Evolutionary conservation across 2,888 invertebrate species (phyloP).

Genomic region (Ophion ventricosus): DNA sequence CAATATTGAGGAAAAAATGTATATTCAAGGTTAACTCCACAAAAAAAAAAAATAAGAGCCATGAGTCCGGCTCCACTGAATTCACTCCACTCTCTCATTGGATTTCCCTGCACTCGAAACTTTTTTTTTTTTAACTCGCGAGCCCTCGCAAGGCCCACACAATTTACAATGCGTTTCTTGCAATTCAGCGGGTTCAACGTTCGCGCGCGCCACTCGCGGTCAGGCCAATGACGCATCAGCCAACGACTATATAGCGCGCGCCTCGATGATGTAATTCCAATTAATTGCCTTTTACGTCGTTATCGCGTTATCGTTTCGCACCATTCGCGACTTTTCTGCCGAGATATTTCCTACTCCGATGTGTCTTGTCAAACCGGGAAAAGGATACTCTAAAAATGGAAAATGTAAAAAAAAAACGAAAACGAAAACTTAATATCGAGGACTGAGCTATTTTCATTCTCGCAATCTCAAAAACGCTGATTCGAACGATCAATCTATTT

Average conservation of each 20-base stretch:
- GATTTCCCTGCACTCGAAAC: no score
- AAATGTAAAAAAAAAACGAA: neutral
- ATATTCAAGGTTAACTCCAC: no score
- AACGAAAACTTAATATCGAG: neutral
- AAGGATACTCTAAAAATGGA: neutral
- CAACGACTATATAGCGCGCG: slow-evolving; percentile 31
- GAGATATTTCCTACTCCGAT: neutral
- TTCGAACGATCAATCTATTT: neutral
- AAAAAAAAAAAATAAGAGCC: no score
- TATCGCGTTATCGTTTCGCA: slow-evolving; percentile 5
- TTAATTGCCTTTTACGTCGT: slow-evolving; percentile 23
- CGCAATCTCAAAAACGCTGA: neutral
- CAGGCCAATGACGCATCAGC: slow-evolving; percentile 59
- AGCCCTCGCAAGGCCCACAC: slow-evolving; percentile 1
- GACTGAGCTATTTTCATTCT: neutral
- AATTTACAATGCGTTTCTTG: slow-evolving; percentile 42
- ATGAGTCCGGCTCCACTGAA: no score
- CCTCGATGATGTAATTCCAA: slow-evolving; percentile 56
- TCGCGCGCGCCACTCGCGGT: slow-evolving; percentile 59
- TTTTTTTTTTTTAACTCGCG: neutral
- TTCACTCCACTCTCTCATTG: no score
- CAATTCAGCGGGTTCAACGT: slow-evolving; percentile 63
- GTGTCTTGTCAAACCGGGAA: neutral
- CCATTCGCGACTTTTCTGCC: neutral
- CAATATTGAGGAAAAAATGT: no score